These are phyloP conservation scores for Bostrychus sinensis DNA, from an alignment of 2,113 vertebrate genomes.

Conservation along the genomic window DNA sequence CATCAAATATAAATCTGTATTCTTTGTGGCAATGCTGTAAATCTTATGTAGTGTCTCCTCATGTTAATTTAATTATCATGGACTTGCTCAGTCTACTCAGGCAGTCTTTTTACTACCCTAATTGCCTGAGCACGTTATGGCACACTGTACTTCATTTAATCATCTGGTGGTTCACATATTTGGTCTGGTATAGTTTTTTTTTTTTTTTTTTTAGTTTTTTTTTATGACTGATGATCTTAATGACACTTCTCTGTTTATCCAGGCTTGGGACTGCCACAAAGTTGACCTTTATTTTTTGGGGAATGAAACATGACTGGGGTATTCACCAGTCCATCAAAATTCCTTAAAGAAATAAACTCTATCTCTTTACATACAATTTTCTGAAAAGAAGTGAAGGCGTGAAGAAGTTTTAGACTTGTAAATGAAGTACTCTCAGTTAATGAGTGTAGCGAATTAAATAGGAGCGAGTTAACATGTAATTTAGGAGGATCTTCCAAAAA, in stretches of 20 bases:
- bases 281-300: no score
- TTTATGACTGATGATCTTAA: no score
- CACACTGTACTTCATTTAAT: no score
- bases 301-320: no score
- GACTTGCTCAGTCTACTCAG: conserved; percentile 7
- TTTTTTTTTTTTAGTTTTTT: no score
- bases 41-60: background rate
- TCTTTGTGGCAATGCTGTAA: background rate
- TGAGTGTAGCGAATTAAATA: conserved; percentile 3
- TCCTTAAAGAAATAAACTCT: no score
- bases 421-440: conserved; percentile 1
- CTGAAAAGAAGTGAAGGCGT: background rate
- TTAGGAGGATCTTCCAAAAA: conserved; percentile 7
- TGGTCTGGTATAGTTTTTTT: no score
- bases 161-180: no score
- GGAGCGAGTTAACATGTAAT: conserved; percentile 1
- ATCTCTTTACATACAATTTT: background rate
- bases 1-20: conserved; percentile 5
- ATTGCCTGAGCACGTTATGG: no score
- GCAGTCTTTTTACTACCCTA: background rate
- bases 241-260: no score
- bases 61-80: conserved; percentile 2
- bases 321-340: no score
- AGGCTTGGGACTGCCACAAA: no score
- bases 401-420: background rate